These are phyloP conservation scores for Drosophila histrio DNA, from an alignment of 2,888 invertebrate species.

Conservation along the genomic window DNA sequence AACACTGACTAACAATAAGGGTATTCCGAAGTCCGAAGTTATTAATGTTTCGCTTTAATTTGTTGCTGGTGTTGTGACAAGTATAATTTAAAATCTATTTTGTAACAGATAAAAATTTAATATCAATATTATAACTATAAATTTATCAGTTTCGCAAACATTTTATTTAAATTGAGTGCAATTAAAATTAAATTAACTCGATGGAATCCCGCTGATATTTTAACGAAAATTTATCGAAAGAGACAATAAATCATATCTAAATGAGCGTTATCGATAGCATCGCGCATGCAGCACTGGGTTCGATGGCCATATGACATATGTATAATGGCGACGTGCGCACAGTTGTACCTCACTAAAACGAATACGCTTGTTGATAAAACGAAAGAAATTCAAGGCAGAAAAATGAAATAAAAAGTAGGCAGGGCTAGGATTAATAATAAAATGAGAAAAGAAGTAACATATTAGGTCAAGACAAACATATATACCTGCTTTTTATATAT, in stretches of 20 bases:
- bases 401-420: neutral
- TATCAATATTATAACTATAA: no score
- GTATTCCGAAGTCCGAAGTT: neutral
- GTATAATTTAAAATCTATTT: no score
- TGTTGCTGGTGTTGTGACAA: no score
- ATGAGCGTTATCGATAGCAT: constrained; percentile 30
- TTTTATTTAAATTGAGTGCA: neutral
- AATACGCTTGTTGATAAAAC: neutral
- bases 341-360: constrained; percentile 18
- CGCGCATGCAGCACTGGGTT: constrained; percentile 19
- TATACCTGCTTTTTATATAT: neutral
- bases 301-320: constrained; percentile 17
- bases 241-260: constrained; percentile 3
- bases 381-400: neutral
- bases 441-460: neutral
- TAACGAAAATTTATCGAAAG: constrained; percentile 3
- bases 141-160: neutral
- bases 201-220: neutral
- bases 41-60: no score
- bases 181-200: neutral
- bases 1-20: neutral
- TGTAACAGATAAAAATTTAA: no score
- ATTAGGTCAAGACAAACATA: neutral
- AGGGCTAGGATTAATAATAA: neutral
- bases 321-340: constrained; percentile 24